These are phyloP conservation scores for Cervus canadensis DNA, from an alignment of 2,113 vertebrate genomes.

Conservation along the genomic window DNA sequence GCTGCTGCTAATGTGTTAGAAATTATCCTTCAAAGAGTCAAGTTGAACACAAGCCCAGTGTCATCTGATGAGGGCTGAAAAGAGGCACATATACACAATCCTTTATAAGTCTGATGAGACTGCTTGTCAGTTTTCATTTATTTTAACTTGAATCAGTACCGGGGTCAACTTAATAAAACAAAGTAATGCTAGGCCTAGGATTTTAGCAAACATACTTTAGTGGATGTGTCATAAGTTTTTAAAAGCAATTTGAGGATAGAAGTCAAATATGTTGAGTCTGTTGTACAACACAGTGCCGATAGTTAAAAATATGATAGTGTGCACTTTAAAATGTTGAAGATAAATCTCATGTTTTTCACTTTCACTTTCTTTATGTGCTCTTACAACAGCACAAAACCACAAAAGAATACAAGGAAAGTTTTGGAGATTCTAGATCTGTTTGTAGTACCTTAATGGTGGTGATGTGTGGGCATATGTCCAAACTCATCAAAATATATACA, in stretches of 20 bases:
- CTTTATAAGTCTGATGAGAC: not conserved
- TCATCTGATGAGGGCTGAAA: not conserved
- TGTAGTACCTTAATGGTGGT: not conserved
- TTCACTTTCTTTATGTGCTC: not conserved
- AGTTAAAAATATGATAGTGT: not conserved
- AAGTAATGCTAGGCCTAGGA: not conserved
- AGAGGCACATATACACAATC: not conserved
- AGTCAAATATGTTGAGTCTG: not conserved
- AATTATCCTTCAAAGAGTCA: not conserved
- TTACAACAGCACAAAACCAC: not conserved
- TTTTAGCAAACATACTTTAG: slow-evolving; percentile 18
- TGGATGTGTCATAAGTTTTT: not conserved
- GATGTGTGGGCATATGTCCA: not conserved
- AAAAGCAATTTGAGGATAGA: not conserved
- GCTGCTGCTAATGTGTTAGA: not conserved
- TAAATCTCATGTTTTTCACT: not conserved
- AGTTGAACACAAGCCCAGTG: not conserved
- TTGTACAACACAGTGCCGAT: not conserved
- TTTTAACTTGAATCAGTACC: not conserved
- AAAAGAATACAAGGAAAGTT: not conserved
- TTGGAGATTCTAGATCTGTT: not conserved
- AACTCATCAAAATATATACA: not conserved
- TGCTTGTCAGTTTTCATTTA: slow-evolving; percentile 8
- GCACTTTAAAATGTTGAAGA: not conserved
- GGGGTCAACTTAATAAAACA: not conserved